Base-by-base conservation (phyloP, 2,888 invertebrate species). In the Drosophila leonis region DNA sequence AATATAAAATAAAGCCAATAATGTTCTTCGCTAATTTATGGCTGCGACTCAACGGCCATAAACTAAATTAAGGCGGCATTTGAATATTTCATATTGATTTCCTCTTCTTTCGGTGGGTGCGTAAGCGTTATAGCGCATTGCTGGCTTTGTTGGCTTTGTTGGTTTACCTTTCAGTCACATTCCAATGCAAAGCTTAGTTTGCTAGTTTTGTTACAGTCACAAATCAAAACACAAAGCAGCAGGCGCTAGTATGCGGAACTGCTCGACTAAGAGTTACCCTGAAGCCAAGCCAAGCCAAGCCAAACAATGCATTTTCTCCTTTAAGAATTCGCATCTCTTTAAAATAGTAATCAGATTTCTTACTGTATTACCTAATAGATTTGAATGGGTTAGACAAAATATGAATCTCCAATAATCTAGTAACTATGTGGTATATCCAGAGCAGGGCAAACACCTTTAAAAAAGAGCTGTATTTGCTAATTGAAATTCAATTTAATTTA, bases 11-110 rank as follows among this genome's bases (percentile, higher is more conserved):
- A 69, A 60, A 49, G 82, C 80, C 77, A 82, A 85, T 82, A 82
- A 80, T 83, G 72, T 60, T 75, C 63, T 74, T 65, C 65, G 74
- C 56, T 82, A 71, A 83, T 85, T 83, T 83, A 83, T 83, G 72
- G 71, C 63, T 59, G 49, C 31, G 49, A 49, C 20, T 41, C 29
- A 20, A 10, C 29, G 59, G 72, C 69, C 83, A 86, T 88, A 84
- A 84, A 84, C 83, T 80, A 83, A 75, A 83, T 75, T 71, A 60
- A 73, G 74, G 61, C 73, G 62, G 29, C 57, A 88, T 85, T 80
- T 83, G 85, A 72, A 80, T 88, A 73, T 73, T 68, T 77, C 70
- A 79, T 87, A 72, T 75, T 70, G 78, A 74, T 80, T 78, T 49
- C 51, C 24, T 15, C 51, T 24, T 66, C 54, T 66, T 65, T 54